Percentiles rank a stretch among this genome's conserved stretches.
Conservation (phyloP, 2,888 invertebrate species). For the Ormyrus nitidulus region DNA sequence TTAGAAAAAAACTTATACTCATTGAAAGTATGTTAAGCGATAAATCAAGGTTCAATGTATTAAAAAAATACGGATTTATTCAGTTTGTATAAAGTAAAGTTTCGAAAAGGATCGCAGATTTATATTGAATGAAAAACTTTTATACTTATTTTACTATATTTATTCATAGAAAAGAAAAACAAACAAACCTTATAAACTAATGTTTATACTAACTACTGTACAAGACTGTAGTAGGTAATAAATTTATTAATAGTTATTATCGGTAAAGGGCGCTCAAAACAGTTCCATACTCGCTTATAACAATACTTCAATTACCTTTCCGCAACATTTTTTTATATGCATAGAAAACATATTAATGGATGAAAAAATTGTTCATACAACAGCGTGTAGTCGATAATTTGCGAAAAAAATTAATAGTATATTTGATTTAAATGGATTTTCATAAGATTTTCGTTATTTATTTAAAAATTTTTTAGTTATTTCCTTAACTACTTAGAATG, state of each 20-base stretch:
- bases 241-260: conserved; percentile 52
- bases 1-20: not conserved
- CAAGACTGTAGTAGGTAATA: conserved; percentile 57
- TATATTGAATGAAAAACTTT: not conserved
- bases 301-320: no score
- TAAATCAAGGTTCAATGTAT: not conserved
- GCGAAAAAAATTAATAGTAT: no score
- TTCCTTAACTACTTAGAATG: no score
- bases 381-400: no score
- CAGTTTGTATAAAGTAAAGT: not conserved
- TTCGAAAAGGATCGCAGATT: not conserved
- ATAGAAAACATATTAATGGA: no score
- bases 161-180: conserved; percentile 65
- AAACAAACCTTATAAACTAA: conserved; percentile 70
- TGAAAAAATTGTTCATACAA: no score
- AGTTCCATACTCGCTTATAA: conserved; percentile 13
- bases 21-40: not conserved
- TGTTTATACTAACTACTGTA: conserved; percentile 67
- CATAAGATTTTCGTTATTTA: no score
- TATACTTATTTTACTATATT: conserved; percentile 44
- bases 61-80: not conserved
- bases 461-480: no score
- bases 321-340: no score
- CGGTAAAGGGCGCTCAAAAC: conserved; percentile 30
- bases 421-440: no score